Percentiles rank a stretch among this genome's conserved stretches.
Evolutionary conservation across 2,888 invertebrate species (phyloP).

Genomic region (Calameuta idolon): DNA sequence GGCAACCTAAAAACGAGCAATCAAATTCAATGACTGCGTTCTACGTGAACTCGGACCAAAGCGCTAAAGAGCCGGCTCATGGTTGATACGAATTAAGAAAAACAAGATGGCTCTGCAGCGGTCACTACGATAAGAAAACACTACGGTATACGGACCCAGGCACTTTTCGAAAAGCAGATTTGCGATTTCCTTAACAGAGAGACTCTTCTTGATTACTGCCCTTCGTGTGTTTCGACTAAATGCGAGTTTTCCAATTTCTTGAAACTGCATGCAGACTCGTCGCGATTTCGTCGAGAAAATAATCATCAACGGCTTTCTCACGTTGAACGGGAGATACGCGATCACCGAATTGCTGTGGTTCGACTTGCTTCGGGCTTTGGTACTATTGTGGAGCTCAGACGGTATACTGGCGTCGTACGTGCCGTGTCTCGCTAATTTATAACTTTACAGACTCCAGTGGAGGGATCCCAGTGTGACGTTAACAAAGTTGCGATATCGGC

Average conservation of each 20-base stretch:
- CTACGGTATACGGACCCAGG: slow-evolving; percentile 39
- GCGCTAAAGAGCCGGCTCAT: neutral
- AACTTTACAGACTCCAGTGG: slow-evolving; percentile 24
- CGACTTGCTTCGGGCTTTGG: neutral
- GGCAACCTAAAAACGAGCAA: slow-evolving; percentile 44
- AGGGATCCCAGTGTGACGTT: neutral
- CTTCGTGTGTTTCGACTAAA: slow-evolving; percentile 13
- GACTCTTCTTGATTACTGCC: slow-evolving; percentile 16
- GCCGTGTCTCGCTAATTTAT: slow-evolving; percentile 36
- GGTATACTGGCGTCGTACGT: slow-evolving; percentile 15
- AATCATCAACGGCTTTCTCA: slow-evolving; percentile 40
- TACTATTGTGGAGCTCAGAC: neutral
- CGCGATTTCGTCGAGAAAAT: slow-evolving; percentile 27
- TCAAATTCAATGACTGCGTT: neutral
- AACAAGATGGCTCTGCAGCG: slow-evolving; percentile 2
- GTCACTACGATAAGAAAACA: no score
- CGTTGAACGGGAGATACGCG: neutral
- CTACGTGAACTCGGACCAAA: neutral
- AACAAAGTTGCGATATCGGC: neutral
- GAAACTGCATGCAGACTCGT: slow-evolving; percentile 45
- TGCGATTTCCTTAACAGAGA: slow-evolving; percentile 33
- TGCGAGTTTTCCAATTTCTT: slow-evolving; percentile 2
- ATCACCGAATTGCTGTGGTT: neutral
- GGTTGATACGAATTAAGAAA: no score
- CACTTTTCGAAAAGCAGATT: slow-evolving; percentile 50